Evolutionary conservation across 2,888 invertebrate genomes (phyloP).

Genomic region (Beris morrisii): DNA sequence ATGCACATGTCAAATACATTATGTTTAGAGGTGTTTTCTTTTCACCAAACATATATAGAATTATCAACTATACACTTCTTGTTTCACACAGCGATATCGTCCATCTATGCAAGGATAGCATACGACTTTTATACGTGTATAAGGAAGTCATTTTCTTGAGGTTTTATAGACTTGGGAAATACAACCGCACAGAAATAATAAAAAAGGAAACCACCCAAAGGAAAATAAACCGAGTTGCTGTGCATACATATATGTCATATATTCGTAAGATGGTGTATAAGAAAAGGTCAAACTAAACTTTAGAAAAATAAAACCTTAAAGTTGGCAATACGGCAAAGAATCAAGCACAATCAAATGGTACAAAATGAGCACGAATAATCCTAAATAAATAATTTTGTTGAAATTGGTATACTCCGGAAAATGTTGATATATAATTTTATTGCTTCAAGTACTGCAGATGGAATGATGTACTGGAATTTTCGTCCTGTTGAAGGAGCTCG

Average conservation of each 20-base stretch:
- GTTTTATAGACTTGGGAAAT: conserved; percentile 31
- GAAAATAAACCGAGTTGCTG: neutral
- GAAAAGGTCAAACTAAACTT: conserved; percentile 27
- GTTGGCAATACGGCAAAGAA: conserved; percentile 16
- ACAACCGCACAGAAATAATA: conserved; percentile 26
- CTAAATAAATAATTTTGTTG: conserved; percentile 30
- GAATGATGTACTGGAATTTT: too few relatives aligned
- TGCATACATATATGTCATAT: too few relatives aligned
- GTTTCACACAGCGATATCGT: too few relatives aligned
- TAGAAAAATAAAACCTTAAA: conserved; percentile 25
- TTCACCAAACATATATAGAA: neutral
- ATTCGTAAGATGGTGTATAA: too few relatives aligned
- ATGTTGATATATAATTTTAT: too few relatives aligned
- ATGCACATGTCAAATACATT: conserved; percentile 27
- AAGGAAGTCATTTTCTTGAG: conserved; percentile 30
- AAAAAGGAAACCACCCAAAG: conserved; percentile 24
- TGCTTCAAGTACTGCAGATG: too few relatives aligned
- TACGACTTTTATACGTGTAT: conserved; percentile 4
- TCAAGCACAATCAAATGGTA: conserved; percentile 12
- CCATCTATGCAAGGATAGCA: too few relatives aligned
- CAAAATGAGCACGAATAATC: conserved; percentile 26
- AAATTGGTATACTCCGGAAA: conserved; percentile 12
- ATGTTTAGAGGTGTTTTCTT: conserved; percentile 2
- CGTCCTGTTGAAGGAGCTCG: too few relatives aligned
- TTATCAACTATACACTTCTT: too few relatives aligned